Evolutionary conservation across 2,797 vertebrate species (phyloP).

Genomic region (Nannoperca obscura): DNA sequence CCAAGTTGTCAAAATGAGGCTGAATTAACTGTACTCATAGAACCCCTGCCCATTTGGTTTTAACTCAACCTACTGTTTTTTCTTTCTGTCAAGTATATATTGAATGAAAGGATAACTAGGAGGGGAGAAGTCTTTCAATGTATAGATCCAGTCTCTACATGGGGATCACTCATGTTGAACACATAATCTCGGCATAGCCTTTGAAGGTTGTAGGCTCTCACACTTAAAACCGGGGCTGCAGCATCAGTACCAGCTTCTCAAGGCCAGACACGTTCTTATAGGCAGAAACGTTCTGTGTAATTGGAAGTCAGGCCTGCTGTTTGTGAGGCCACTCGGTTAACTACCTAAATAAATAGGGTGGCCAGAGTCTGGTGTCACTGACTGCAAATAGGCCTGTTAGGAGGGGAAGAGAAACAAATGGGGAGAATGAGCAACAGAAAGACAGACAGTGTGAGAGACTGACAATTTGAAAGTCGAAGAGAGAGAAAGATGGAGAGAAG

Average conservation of each 20-base stretch:
- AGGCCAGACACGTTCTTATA: constrained; percentile 40
- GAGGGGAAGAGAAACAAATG: constrained; percentile 14
- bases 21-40: constrained; percentile 40
- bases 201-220: constrained; percentile 4
- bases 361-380: constrained; percentile 54
- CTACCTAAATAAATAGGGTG: constrained; percentile 72
- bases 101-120: constrained; percentile 27
- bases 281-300: constrained; percentile 50
- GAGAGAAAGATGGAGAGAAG: constrained; percentile 7
- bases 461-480: constrained; percentile 26
- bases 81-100: constrained; percentile 31
- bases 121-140: constrained; percentile 22
- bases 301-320: constrained; percentile 63
- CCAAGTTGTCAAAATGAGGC: constrained; percentile 51
- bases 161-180: constrained; percentile 34
- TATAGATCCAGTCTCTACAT: constrained; percentile 31
- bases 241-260: constrained; percentile 5
- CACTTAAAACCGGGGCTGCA: constrained; percentile 15
- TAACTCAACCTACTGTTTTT: constrained; percentile 20
- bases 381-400: constrained; percentile 53
- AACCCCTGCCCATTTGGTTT: constrained; percentile 29
- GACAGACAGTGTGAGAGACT: neutral
- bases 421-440: constrained; percentile 2
- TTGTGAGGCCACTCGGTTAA: constrained; percentile 63
- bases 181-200: constrained; percentile 25